These are phyloP conservation scores for Rhopalosiphum padi DNA, from an alignment of 1,140 invertebrate species.

Conservation along the genomic window DNA sequence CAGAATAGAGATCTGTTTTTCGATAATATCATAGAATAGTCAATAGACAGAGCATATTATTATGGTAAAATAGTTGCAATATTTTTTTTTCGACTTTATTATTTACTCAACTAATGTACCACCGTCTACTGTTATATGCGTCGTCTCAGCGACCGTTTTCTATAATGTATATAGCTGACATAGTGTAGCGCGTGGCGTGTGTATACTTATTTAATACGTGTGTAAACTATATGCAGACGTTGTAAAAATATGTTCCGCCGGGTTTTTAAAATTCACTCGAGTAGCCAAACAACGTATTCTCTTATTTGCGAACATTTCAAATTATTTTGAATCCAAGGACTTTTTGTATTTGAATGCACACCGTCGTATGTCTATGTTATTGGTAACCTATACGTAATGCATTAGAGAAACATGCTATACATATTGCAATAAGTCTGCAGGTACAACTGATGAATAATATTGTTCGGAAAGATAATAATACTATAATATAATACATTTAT, in stretches of 20 bases:
- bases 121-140: background rate
- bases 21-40: background rate
- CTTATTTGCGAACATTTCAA: background rate
- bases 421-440: background rate
- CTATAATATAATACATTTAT: background rate
- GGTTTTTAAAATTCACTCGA: background rate
- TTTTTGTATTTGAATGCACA: background rate
- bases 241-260: background rate
- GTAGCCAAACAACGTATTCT: conserved; percentile 1
- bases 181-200: background rate
- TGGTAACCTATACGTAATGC: background rate
- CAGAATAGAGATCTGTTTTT: background rate
- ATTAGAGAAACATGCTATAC: background rate
- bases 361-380: background rate
- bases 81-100: background rate
- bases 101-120: background rate
- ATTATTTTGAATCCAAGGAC: conserved; percentile 14
- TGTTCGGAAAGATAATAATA: background rate
- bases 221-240: background rate
- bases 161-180: background rate
- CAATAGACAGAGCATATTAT: background rate
- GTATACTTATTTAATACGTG: background rate
- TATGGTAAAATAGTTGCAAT: background rate
- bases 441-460: background rate
- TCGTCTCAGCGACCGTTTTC: background rate